phyloP scores from a whole-genome alignment of 2,797 vertebrate species.

The Toxotes lorentzi region DNA sequence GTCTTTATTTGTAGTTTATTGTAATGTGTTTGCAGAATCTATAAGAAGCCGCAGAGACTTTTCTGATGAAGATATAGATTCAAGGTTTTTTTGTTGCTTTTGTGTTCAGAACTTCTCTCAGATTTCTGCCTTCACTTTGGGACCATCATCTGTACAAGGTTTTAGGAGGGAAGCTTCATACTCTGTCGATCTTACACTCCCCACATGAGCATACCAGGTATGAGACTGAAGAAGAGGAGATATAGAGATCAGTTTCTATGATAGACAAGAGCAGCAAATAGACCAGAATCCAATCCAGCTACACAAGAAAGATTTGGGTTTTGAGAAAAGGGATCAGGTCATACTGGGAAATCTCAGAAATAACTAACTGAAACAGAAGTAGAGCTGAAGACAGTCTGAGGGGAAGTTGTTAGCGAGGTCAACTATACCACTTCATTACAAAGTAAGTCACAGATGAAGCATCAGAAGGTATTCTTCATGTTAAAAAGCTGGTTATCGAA shows the following conservation, averaged over 20 bases:
- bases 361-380: background rate
- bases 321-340: background rate
- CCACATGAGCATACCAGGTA: background rate
- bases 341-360: background rate
- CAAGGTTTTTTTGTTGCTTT: background rate
- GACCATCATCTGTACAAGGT: no score
- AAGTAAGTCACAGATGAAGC: background rate
- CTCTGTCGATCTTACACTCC: background rate
- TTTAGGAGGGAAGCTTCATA: background rate
- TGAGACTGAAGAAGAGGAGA: background rate
- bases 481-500: conserved; percentile 12
- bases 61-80: background rate
- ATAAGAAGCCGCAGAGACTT: no score
- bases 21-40: background rate
- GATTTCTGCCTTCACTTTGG: background rate
- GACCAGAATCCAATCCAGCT: background rate
- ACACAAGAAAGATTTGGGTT: background rate
- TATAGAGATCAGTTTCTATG: background rate
- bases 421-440: background rate
- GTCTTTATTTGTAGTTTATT: background rate
- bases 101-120: background rate
- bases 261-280: conserved; percentile 1
- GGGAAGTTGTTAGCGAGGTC: background rate
- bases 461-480: background rate
- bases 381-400: background rate